Conservation (phyloP, 2,888 invertebrate species). For the Nezara viridula region DNA sequence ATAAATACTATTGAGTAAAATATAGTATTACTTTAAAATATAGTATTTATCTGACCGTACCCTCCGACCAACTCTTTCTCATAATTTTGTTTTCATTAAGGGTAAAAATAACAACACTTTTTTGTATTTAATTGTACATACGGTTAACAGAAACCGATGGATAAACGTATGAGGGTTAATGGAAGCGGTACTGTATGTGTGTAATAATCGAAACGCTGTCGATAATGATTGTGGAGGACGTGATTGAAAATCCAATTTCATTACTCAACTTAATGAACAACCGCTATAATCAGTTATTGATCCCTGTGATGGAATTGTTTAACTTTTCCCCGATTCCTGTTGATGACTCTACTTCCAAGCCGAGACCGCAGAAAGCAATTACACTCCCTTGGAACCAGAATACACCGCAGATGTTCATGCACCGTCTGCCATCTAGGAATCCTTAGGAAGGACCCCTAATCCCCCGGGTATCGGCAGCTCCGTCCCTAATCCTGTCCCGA, state of each 20-base stretch:
- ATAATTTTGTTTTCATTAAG: too few species aligned
- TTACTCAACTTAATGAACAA: not conserved
- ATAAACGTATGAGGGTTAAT: too few species aligned
- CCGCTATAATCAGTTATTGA: not conserved
- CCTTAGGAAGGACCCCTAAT: not conserved
- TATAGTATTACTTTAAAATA: too few species aligned
- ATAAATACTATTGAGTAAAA: too few species aligned
- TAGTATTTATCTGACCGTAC: too few species aligned
- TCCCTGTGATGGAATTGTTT: not conserved
- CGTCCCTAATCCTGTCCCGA: not conserved
- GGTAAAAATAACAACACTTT: too few species aligned
- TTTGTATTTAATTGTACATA: too few species aligned
- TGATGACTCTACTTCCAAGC: not conserved
- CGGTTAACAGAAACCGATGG: too few species aligned
- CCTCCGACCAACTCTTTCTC: too few species aligned
- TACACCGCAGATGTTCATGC: not conserved
- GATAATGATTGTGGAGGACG: not conserved
- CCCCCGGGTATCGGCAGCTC: not conserved
- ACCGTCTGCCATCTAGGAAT: not conserved
- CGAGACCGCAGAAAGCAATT: not conserved
- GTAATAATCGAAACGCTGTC: not conserved
- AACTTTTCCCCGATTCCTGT: not conserved
- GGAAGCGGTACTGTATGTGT: not conserved
- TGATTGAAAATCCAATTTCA: not conserved
- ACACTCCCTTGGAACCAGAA: not conserved